phyloP scores from a whole-genome alignment of 1,140 invertebrate species.

The Lucilia cuprina region DNA sequence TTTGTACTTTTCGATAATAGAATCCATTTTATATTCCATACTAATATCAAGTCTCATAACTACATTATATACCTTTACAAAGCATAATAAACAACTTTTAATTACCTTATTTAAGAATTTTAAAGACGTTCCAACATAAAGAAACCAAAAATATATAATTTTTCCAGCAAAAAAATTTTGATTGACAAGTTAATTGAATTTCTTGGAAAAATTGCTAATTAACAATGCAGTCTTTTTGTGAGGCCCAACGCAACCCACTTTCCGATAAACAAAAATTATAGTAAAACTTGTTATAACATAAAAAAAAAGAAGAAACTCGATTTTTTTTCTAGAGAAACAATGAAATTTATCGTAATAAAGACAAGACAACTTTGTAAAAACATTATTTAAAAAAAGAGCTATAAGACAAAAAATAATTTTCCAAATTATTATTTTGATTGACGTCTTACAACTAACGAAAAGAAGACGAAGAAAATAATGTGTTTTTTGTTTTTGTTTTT shows the following conservation, averaged over 20 bases:
- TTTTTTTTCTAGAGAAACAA: background rate
- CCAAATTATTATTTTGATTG: constrained; percentile 6
- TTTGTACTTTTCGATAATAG: too few relatives aligned
- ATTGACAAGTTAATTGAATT: constrained; percentile 34
- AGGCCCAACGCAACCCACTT: too few relatives aligned
- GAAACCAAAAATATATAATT: background rate
- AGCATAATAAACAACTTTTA: background rate
- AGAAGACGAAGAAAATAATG: background rate
- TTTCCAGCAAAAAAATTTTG: constrained; percentile 5
- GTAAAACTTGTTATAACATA: background rate
- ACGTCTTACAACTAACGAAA: constrained; percentile 3
- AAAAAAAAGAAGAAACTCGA: background rate
- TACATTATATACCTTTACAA: background rate
- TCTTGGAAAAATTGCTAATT: constrained; percentile 31
- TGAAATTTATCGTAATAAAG: background rate
- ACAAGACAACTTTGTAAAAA: background rate
- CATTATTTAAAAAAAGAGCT: background rate
- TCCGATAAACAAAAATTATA: background rate
- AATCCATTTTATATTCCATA: too few relatives aligned
- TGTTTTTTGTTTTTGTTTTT: background rate
- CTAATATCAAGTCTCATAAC: background rate
- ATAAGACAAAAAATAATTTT: background rate
- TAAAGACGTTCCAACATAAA: too few relatives aligned
- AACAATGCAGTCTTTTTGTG: constrained; percentile 18
- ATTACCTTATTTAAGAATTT: background rate